Base-by-base conservation (phyloP, 2,888 invertebrate genomes). In the Andrena flavipes region DNA sequence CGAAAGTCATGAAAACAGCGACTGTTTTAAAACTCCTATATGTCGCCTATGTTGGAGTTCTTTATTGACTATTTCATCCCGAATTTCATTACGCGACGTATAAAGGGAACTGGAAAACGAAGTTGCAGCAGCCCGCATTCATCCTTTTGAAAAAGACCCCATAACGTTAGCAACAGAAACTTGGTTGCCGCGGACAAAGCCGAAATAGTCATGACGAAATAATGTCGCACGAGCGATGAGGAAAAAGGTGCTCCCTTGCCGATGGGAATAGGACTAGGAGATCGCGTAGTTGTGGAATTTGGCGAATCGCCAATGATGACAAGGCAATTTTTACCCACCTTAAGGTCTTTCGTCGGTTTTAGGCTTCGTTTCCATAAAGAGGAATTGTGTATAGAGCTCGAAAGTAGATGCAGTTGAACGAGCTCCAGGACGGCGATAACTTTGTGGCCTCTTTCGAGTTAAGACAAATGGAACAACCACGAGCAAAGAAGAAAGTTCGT, bases 241-340 rank as follows among this genome's bases (percentile, higher is more conserved):
- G 35, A 72, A 23, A n/a, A 4, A 7, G 16, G 0, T 6, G 33
- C 5, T 1, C 33, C 35, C 16, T 42, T 42, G 26, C 5, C 64
- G 20, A 62, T 42, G 49, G 33, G 5, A 5, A 49, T 16, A 62
- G 16, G 10, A 20, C 26, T 10, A 10, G 13, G n/a, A 23, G 79
- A 76, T 23, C 33, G 29, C 35, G n/a, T 23, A 35, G 26, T 30
- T 13, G 30, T 7, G 48, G 16, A 56, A 35, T 30, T 62, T 80
- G 80, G 80, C 80, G 8, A 16, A 8, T 30, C 23, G 80, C 80
- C 80, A 80, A 63, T 56, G 23, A 67, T 49, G 72, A 54, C 67
- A 35, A 54, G 62, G 63, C 63, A 54, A 79, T 80, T 80, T 73
- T 63, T 80, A 59, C 80, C 63, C 68, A 49, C 59, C 49, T 64